A percentile compares a stretch with the other conserved stretches of the same genome.
phyloP scores from a whole-genome alignment of 2,797 vertebrate species.

The Balearica regulorum region DNA sequence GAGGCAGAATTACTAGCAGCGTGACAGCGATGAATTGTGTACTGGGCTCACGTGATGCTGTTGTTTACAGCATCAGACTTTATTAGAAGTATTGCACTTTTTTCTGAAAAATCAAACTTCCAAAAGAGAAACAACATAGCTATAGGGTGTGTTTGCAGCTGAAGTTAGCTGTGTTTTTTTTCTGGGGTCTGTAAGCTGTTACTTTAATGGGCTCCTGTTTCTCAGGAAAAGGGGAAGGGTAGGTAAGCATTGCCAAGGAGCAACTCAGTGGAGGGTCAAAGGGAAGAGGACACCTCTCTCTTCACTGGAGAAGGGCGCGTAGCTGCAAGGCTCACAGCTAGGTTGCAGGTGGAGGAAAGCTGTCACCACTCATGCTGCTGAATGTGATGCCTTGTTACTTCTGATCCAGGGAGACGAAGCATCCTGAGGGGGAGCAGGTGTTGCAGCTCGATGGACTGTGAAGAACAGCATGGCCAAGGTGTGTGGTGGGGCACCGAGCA shows the following conservation, averaged over 20 bases:
- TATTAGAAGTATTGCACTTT: background rate
- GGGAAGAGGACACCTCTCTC: background rate
- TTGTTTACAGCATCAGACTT: background rate
- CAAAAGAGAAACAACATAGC: background rate
- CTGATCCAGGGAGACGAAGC: background rate
- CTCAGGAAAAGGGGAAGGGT: background rate
- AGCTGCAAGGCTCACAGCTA: background rate
- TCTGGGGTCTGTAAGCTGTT: background rate
- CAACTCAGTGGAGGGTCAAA: background rate
- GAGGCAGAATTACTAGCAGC: background rate
- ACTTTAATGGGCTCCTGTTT: background rate
- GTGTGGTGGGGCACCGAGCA: background rate
- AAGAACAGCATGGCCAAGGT: background rate
- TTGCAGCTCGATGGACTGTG: background rate
- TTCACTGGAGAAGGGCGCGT: fast-evolving
- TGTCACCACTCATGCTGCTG: background rate
- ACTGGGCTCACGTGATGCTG: background rate
- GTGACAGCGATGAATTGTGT: background rate
- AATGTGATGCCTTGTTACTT: background rate
- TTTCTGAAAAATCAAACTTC: background rate
- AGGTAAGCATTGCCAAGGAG: background rate
- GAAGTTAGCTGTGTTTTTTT: fast-evolving
- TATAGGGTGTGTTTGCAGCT: background rate
- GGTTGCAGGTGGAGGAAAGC: background rate
- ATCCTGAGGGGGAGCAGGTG: background rate